phyloP scores from a whole-genome alignment of 2,888 invertebrate genomes.

The Synanthedon myopaeformis region DNA sequence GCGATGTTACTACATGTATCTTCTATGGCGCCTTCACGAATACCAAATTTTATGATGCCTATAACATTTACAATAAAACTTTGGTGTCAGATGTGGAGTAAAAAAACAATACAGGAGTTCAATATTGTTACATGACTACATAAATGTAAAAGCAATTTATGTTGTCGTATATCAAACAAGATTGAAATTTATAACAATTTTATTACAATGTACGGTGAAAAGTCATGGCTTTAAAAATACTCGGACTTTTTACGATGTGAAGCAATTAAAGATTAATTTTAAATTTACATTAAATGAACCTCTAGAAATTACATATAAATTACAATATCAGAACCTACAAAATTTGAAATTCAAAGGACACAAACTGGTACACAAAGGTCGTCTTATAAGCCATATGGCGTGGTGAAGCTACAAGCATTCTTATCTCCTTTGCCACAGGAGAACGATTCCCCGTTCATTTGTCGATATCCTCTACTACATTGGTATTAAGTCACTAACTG shows the following conservation, averaged over 20 bases:
- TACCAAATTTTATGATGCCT: slow-evolving; percentile 41
- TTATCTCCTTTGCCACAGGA: too few species aligned
- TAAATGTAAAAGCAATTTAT: slow-evolving; percentile 36
- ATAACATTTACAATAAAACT: slow-evolving; percentile 51
- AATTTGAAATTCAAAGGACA: too few species aligned
- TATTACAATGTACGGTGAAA: slow-evolving; percentile 2
- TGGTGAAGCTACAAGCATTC: too few species aligned
- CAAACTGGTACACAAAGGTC: too few species aligned
- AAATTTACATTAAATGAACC: slow-evolving; percentile 1
- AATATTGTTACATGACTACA: slow-evolving; percentile 26
- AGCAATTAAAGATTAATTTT: slow-evolving; percentile 1
- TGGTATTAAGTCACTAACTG: too few species aligned
- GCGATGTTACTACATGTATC: slow-evolving; percentile 27
- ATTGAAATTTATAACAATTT: slow-evolving; percentile 8
- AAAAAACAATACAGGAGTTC: slow-evolving; percentile 37
- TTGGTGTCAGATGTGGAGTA: slow-evolving; percentile 27
- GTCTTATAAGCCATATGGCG: too few species aligned
- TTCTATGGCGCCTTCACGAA: slow-evolving; percentile 27
- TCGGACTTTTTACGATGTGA: neutral
- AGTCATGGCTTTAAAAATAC: neutral
- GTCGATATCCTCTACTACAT: too few species aligned
- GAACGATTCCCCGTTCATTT: too few species aligned
- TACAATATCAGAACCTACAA: slow-evolving; percentile 9
- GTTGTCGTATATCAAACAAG: slow-evolving; percentile 19
- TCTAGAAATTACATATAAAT: slow-evolving; percentile 5